These are phyloP conservation scores for Paguma larvata DNA, from an alignment of 2,797 vertebrate genomes.

Conservation along the genomic window DNA sequence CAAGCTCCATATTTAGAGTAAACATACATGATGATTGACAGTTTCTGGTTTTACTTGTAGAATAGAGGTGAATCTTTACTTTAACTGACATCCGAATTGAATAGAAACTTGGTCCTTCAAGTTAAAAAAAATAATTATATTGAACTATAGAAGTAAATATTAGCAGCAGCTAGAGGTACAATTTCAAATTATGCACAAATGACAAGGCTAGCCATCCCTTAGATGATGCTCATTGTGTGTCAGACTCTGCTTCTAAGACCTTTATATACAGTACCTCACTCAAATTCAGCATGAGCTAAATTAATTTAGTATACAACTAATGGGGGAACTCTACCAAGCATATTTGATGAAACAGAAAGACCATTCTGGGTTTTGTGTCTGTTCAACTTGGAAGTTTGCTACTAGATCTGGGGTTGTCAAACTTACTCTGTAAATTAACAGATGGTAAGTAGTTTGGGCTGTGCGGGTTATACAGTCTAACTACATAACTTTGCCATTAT, in stretches of 20 bases:
- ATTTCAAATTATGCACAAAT: background rate
- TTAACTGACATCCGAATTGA: background rate
- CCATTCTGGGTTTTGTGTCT: background rate
- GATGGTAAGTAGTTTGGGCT: background rate
- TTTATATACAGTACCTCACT: background rate
- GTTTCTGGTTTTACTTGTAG: background rate
- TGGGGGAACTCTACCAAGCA: background rate
- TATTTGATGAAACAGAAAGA: background rate
- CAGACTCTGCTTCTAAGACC: background rate
- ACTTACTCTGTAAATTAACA: background rate
- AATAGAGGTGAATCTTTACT: background rate
- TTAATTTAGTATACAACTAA: background rate
- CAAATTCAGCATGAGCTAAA: background rate
- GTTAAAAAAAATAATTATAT: background rate
- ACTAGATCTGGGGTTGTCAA: background rate
- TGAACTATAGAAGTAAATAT: background rate
- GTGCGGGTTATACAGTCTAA: rapidly evolving
- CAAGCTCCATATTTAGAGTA: background rate
- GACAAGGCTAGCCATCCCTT: background rate
- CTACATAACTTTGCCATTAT: background rate
- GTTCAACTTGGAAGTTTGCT: background rate
- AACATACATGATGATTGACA: background rate
- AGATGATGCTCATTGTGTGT: background rate
- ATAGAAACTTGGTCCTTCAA: background rate
- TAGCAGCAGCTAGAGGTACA: background rate